Percentiles rank a stretch among this genome's conserved stretches.
Conservation (phyloP, 2,113 vertebrate genomes). For the Telmatochromis sp. region DNA sequence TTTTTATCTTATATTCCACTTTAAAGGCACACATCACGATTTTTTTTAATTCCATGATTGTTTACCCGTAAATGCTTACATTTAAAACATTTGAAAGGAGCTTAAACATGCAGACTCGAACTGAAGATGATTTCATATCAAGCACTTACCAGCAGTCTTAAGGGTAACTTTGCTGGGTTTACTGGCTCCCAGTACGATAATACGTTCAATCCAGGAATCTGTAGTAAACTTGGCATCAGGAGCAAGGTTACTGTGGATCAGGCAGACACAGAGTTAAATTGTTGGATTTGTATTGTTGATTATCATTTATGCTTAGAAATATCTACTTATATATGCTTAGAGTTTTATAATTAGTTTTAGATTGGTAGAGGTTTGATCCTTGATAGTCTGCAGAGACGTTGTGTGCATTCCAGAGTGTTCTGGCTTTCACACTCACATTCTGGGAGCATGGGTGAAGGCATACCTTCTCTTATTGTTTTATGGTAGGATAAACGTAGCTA, state of each 20-base stretch:
- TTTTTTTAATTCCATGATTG: neutral
- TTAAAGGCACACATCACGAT: neutral
- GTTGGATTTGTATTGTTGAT: too few species aligned
- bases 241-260: slow-evolving; percentile 68
- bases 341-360: too few species aligned
- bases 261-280: neutral
- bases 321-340: too few species aligned
- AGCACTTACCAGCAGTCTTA: slow-evolving; percentile 69
- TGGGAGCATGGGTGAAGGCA: too few species aligned
- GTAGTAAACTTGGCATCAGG: slow-evolving; percentile 74
- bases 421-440: too few species aligned
- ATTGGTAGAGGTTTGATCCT: too few species aligned
- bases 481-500: too few species aligned
- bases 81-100: neutral
- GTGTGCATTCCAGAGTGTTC: too few species aligned
- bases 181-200: slow-evolving; percentile 78
- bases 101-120: neutral
- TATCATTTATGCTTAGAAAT: too few species aligned
- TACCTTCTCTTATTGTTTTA: too few species aligned
- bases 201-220: slow-evolving; percentile 77
- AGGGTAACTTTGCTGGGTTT: slow-evolving; percentile 73
- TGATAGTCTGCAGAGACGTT: too few species aligned
- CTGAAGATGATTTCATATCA: neutral
- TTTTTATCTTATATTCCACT: neutral
- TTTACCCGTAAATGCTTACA: neutral